Evolutionary conservation across 2,797 vertebrate genomes (phyloP).

Genomic region (Rhinoraja longicauda): DNA sequence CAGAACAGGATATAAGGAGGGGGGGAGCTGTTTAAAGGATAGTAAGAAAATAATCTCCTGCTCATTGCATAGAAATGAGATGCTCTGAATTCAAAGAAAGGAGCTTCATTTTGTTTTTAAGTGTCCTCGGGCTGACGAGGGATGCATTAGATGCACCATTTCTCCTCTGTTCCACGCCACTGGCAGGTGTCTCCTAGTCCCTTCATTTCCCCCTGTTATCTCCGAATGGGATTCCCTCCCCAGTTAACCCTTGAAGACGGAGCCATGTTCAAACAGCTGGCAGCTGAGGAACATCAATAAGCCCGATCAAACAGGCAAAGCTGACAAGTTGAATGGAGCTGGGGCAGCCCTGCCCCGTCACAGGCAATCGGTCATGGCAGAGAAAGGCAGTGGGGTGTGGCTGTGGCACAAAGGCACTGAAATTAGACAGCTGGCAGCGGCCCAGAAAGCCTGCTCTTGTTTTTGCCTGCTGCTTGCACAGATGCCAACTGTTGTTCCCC

Average conservation of each 20-base stretch:
- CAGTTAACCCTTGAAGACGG: neutral
- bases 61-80: neutral
- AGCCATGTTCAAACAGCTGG: constrained; percentile 33
- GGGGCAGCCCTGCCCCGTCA: constrained; percentile 13
- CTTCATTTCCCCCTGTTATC: neutral
- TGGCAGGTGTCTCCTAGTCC: neutral
- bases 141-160: neutral
- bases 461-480: constrained; percentile 31
- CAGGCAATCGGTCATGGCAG: constrained; percentile 16
- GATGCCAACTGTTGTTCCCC: constrained; percentile 33
- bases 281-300: constrained; percentile 35
- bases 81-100: neutral
- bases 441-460: constrained; percentile 2
- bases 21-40: no score
- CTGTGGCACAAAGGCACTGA: constrained; percentile 22
- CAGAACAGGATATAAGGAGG: no score
- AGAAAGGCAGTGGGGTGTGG: constrained; percentile 22
- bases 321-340: constrained; percentile 25
- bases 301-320: neutral
- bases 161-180: neutral
- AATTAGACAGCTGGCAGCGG: constrained; percentile 24
- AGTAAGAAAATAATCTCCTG: neutral
- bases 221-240: constrained; percentile 8
- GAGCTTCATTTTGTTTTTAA: neutral
- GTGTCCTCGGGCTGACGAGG: neutral